phyloP scores from a whole-genome alignment of 2,888 invertebrate species.

The Drosophila planitibia region DNA sequence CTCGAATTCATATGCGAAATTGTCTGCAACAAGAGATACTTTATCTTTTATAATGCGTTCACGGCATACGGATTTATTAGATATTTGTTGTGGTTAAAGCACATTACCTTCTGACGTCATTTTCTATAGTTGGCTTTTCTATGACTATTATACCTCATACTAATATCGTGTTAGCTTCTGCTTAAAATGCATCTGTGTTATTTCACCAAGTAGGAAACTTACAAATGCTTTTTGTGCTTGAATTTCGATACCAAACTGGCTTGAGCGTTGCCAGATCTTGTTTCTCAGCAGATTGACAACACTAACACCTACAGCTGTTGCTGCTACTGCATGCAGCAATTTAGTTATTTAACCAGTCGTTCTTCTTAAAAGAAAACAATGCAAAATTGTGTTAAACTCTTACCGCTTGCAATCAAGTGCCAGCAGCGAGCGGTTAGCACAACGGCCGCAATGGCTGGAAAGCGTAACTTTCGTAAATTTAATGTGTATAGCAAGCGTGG shows the following conservation, averaged over 20 bases:
- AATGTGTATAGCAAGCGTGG: constrained; percentile 91
- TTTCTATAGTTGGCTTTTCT: background rate
- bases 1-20: constrained; percentile 51
- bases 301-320: constrained; percentile 44
- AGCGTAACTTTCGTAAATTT: constrained; percentile 94
- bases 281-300: constrained; percentile 9
- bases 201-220: constrained; percentile 29
- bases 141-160: background rate
- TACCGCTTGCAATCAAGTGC: constrained; percentile 55
- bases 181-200: constrained; percentile 24
- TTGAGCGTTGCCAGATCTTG: constrained; percentile 17
- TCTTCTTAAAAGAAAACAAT: constrained; percentile 51
- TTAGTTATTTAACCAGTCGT: constrained; percentile 69
- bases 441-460: constrained; percentile 87
- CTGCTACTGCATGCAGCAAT: background rate
- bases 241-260: constrained; percentile 18
- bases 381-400: constrained; percentile 68
- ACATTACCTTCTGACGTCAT: constrained; percentile 34
- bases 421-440: constrained; percentile 86
- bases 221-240: constrained; percentile 3
- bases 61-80: background rate
- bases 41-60: background rate
- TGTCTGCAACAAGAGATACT: constrained; percentile 8
- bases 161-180: background rate
- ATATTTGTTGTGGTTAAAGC: background rate